Conservation (phyloP, 1,140 invertebrate species). For the Drosophila yakuba region DNA sequence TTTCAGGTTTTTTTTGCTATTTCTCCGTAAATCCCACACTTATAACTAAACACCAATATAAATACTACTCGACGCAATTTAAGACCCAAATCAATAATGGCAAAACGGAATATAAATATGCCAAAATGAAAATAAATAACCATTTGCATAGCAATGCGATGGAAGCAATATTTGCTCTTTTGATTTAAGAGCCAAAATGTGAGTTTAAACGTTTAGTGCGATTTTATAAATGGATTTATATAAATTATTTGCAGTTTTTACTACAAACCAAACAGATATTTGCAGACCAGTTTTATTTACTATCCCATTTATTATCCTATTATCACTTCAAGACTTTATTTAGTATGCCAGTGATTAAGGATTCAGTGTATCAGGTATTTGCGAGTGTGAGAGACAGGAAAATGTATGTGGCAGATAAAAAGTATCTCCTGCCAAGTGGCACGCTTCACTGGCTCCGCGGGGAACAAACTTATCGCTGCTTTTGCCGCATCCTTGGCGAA, state of each 20-base stretch:
- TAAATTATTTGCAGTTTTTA: neutral
- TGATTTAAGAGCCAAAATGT: neutral
- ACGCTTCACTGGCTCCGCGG: conserved; percentile 35
- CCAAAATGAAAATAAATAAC: conserved; percentile 13
- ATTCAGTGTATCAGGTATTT: too few species aligned
- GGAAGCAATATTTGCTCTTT: neutral
- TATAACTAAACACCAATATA: conserved; percentile 4
- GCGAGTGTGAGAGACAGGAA: conserved; percentile 1
- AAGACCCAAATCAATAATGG: conserved; percentile 11
- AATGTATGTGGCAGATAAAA: conserved; percentile 23
- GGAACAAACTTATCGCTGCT: conserved; percentile 34
- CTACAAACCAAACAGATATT: too few species aligned
- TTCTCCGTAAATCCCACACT: neutral
- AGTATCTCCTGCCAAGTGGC: conserved; percentile 37
- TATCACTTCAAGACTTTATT: neutral
- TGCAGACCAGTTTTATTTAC: neutral
- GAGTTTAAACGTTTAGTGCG: too few species aligned
- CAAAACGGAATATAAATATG: conserved; percentile 8
- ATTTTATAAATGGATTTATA: neutral
- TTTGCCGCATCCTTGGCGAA: conserved; percentile 22
- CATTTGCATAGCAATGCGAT: neutral
- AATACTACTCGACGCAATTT: conserved; percentile 1
- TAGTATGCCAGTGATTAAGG: neutral
- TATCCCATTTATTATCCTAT: conserved; percentile 13
- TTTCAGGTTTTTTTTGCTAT: conserved; percentile 2